A percentile compares a stretch with the other conserved stretches of the same genome.
phyloP scores from a whole-genome alignment of 2,888 invertebrate genomes.

The Chymomyza procnemis region DNA sequence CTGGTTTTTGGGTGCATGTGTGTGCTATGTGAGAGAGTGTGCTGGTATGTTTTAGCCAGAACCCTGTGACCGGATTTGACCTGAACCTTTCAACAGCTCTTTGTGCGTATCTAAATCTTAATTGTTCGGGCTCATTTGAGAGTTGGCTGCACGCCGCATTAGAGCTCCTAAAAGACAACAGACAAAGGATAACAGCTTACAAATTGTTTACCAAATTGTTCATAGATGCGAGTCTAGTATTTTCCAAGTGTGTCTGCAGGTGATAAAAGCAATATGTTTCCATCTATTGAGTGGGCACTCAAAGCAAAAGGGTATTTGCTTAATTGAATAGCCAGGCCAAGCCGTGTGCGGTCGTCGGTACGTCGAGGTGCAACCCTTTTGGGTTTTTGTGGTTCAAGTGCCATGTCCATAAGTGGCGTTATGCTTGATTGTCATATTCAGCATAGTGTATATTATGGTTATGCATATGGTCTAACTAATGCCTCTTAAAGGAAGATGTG shows the following conservation, averaged over 20 bases:
- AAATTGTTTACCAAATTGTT: slow-evolving; percentile 33
- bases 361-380: slow-evolving; percentile 5
- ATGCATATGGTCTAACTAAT: neutral
- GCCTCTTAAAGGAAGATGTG: neutral
- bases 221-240: neutral
- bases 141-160: slow-evolving; percentile 18
- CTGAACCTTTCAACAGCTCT: slow-evolving; percentile 32
- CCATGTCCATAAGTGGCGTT: slow-evolving; percentile 18
- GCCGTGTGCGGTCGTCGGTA: slow-evolving; percentile 38
- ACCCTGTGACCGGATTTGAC: slow-evolving; percentile 32
- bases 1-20: neutral
- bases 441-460: neutral
- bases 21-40: neutral
- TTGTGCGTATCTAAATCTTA: slow-evolving; percentile 60
- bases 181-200: slow-evolving; percentile 51
- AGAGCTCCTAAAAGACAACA: slow-evolving; percentile 5
- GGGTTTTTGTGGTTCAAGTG: neutral
- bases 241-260: slow-evolving; percentile 38
- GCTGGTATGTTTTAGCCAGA: neutral
- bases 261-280: slow-evolving; percentile 55
- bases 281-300: slow-evolving; percentile 35
- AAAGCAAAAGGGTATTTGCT: neutral
- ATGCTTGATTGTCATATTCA: slow-evolving; percentile 22
- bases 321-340: slow-evolving; percentile 2
- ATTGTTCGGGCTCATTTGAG: slow-evolving; percentile 31